These are phyloP conservation scores for Linurgus olivaceus DNA, from an alignment of 2,797 vertebrate genomes.

Conservation along the genomic window DNA sequence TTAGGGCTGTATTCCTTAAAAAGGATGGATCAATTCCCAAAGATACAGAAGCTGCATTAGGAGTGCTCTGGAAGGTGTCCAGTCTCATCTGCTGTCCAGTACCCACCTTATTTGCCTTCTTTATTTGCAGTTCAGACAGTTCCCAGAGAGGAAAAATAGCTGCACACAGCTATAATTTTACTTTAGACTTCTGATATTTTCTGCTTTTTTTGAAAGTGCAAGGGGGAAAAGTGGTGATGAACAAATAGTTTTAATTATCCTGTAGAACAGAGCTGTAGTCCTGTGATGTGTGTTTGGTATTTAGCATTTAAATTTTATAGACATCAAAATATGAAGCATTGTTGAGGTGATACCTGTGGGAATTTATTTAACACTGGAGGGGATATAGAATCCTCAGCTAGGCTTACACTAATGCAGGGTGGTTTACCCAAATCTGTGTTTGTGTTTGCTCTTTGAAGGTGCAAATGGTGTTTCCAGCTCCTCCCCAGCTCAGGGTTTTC, in stretches of 20 bases:
- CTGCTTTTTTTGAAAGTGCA: neutral
- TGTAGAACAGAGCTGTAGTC: neutral
- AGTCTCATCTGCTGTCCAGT: neutral
- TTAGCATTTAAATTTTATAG: neutral
- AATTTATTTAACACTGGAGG: neutral
- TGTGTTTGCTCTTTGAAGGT: accelerated
- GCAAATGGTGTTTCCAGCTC: neutral
- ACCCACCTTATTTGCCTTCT: neutral
- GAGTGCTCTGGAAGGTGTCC: neutral
- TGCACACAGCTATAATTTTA: neutral
- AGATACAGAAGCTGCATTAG: neutral
- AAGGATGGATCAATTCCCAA: neutral
- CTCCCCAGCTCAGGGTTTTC: neutral
- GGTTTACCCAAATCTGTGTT: accelerated
- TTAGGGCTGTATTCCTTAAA: neutral
- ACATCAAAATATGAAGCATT: neutral
- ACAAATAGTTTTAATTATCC: neutral
- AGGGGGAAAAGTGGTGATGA: neutral
- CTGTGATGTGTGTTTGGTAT: neutral
- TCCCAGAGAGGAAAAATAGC: neutral
- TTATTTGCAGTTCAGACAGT: neutral
- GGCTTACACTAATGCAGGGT: neutral
- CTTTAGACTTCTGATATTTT: neutral
- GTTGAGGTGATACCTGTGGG: neutral
- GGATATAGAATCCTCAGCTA: neutral